phyloP scores from a whole-genome alignment of 2,888 invertebrate genomes.

The Chaetogeoica ovagalla region DNA sequence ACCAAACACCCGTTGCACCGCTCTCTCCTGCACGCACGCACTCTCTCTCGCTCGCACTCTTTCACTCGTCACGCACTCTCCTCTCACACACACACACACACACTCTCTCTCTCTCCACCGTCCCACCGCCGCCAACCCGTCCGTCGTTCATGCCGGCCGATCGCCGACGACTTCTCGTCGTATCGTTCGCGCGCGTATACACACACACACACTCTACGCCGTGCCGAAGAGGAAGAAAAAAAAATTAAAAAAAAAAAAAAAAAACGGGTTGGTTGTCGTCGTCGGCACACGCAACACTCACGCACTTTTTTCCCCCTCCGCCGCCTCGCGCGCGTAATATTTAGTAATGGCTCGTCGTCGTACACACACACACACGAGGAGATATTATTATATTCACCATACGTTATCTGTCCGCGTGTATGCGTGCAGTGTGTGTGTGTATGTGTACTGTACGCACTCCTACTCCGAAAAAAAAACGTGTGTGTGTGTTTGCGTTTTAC shows the following conservation, averaged over 20 bases:
- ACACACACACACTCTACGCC: neutral
- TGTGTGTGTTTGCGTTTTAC: constrained; percentile 29
- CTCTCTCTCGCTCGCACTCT: constrained; percentile 2
- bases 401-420: constrained; percentile 7
- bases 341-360: constrained; percentile 13
- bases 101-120: neutral
- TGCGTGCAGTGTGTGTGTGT: neutral
- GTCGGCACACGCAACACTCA: constrained; percentile 30
- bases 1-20: neutral
- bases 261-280: constrained; percentile 42
- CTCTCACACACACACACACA: neutral
- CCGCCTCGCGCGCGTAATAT: constrained; percentile 11
- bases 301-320: constrained; percentile 30
- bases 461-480: constrained; percentile 15
- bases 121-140: neutral
- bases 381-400: constrained; percentile 1
- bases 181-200: constrained; percentile 1
- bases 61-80: neutral
- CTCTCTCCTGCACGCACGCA: constrained; percentile 14
- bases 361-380: neutral
- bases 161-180: neutral
- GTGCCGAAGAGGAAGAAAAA: neutral
- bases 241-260: neutral
- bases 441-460: neutral
- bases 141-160: neutral